These are phyloP conservation scores for Smithornis capensis DNA, from an alignment of 2,113 vertebrate species.

Conservation along the genomic window DNA sequence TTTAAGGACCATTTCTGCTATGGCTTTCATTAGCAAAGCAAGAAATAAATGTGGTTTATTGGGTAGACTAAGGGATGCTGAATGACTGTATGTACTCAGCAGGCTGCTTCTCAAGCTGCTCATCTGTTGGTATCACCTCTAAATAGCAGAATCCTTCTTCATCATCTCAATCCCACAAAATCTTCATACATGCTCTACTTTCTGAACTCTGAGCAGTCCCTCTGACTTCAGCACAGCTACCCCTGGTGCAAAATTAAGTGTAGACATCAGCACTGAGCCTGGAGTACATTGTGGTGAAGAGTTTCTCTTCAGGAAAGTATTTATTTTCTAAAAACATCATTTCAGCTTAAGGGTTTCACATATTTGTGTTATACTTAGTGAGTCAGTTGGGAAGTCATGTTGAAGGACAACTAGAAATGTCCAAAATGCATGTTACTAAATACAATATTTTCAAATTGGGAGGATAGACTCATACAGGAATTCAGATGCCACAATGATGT, in stretches of 20 bases:
- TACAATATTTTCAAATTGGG: not conserved
- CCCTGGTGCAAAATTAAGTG: not conserved
- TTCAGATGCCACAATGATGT: not conserved
- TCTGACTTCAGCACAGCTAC: not conserved
- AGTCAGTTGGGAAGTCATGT: not conserved
- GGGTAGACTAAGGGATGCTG: not conserved
- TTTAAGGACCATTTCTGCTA: not conserved
- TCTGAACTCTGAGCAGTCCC: not conserved
- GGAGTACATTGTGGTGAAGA: not conserved
- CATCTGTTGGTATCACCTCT: not conserved
- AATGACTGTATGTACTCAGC: not conserved
- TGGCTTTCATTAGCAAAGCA: not conserved
- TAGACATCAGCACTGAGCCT: not conserved
- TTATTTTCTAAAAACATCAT: conserved; percentile 21
- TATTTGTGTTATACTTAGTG: not conserved
- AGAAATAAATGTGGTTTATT: not conserved
- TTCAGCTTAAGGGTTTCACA: not conserved
- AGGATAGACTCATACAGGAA: not conserved
- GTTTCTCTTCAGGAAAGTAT: conserved; percentile 11
- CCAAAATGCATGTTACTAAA: not conserved
- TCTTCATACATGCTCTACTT: not conserved
- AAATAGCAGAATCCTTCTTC: not conserved
- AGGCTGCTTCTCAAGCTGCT: not conserved
- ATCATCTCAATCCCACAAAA: not conserved
- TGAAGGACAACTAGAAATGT: not conserved